phyloP scores from a whole-genome alignment of 2,797 vertebrate species.

The Poliocrania exsul region DNA sequence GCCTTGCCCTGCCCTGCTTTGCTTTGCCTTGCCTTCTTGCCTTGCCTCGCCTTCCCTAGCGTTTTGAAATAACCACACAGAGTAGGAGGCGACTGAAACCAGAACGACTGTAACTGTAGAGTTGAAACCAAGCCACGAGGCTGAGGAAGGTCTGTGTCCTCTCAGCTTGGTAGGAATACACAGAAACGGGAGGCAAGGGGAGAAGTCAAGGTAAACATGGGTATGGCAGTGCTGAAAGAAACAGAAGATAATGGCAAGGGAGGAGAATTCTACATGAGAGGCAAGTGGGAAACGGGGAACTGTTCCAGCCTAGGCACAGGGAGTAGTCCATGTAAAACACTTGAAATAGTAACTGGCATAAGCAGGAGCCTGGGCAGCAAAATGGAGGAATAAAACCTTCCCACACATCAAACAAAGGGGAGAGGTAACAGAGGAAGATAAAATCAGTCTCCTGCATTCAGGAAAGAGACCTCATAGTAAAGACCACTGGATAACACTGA shows the following conservation, averaged over 20 bases:
- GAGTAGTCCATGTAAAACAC: fast-evolving
- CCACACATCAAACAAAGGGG: fast-evolving
- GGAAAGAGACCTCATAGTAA: not conserved
- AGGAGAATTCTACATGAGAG: not conserved
- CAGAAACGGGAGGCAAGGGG: fast-evolving
- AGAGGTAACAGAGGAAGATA: not conserved
- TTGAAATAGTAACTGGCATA: fast-evolving
- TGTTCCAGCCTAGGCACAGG: not conserved
- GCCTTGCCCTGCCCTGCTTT: fast-evolving
- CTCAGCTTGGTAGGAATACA: not conserved
- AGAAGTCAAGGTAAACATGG: not conserved
- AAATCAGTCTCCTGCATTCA: not conserved
- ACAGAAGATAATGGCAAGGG: not conserved
- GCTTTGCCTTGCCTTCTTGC: no score
- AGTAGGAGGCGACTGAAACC: not conserved
- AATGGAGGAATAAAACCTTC: not conserved
- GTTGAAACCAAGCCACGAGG: not conserved
- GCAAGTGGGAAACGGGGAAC: not conserved
- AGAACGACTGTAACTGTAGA: not conserved
- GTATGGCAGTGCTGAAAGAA: not conserved
- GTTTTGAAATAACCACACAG: not conserved
- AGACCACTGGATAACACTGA: not conserved
- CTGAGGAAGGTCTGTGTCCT: not conserved
- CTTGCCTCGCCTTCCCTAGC: fast-evolving
- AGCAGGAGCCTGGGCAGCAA: not conserved